Conservation (phyloP, 2,113 vertebrate species). For the Polyodon spathula region DNA sequence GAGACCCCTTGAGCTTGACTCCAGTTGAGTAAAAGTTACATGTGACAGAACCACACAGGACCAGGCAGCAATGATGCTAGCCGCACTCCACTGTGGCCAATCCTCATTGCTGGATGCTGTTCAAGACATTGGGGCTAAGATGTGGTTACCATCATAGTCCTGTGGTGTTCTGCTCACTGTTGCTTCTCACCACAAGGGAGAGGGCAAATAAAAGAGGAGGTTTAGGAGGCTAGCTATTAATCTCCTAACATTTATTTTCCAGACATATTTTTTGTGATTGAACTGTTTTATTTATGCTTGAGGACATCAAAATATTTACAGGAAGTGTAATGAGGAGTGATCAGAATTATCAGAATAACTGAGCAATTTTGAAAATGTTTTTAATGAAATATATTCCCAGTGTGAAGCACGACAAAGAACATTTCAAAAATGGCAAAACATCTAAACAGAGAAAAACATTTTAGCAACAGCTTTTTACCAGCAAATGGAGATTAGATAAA, state of each 20-base stretch:
- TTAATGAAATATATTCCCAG: no score
- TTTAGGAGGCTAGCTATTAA: conserved; percentile 30
- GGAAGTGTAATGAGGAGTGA: no score
- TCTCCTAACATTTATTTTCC: conserved; percentile 25
- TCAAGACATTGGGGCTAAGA: not conserved
- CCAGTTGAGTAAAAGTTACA: not conserved
- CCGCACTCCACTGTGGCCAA: not conserved
- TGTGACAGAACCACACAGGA: not conserved
- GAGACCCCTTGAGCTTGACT: no score
- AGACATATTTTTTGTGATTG: conserved; percentile 46
- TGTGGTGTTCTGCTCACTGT: not conserved
- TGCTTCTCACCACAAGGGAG: conserved; percentile 5
- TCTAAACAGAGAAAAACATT: no score
- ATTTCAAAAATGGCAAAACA: no score
- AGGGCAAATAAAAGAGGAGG: conserved; percentile 19
- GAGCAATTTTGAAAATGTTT: no score
- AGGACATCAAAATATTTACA: conserved; percentile 46
- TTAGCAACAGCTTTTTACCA: no score
- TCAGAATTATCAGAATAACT: no score
- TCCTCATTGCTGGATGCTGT: not conserved
- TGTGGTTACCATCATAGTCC: not conserved
- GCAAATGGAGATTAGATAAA: no score
- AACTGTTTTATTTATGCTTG: conserved; percentile 47
- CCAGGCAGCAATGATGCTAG: no score
- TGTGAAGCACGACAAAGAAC: no score